Evolutionary conservation across 2,888 invertebrate genomes (phyloP).

Genomic region (Chironomus tentans): DNA sequence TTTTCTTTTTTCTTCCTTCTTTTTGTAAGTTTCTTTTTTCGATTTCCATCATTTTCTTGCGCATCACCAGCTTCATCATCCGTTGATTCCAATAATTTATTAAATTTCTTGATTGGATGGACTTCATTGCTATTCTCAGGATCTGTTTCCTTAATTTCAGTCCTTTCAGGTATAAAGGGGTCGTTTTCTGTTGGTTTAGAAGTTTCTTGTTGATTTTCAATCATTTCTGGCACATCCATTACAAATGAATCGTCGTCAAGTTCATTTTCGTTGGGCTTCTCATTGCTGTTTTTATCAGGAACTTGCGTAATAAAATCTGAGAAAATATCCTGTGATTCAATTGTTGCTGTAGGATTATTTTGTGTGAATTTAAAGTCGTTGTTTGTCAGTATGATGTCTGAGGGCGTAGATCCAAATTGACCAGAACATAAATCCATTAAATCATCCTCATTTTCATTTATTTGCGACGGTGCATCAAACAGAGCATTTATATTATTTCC

Average conservation of each 20-base stretch:
- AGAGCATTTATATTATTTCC: constrained; percentile 4
- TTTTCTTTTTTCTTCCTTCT: constrained; percentile 30
- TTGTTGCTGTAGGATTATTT: not conserved
- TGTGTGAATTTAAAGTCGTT: not conserved
- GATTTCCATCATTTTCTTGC: constrained; percentile 34
- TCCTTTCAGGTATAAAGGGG: too few relatives aligned
- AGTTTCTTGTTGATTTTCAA: too few relatives aligned
- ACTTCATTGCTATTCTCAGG: not conserved
- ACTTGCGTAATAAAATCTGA: constrained; percentile 12
- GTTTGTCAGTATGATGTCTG: not conserved
- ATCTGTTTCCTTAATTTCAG: not conserved
- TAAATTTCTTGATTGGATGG: not conserved
- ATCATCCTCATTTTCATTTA: constrained; percentile 41
- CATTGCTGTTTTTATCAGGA: not conserved
- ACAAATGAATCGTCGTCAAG: not conserved
- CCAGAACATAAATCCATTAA: constrained; percentile 50
- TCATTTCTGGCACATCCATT: not conserved
- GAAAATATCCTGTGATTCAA: not conserved
- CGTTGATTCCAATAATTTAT: constrained; percentile 17
- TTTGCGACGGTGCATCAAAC: constrained; percentile 31
- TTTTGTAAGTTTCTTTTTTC: constrained; percentile 15
- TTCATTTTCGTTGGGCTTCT: not conserved
- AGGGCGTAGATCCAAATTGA: constrained; percentile 42
- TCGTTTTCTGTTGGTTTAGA: not conserved
- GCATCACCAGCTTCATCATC: constrained; percentile 37